Percentiles rank a stretch among this genome's conserved stretches.
Evolutionary conservation across 2,797 vertebrate genomes (phyloP).

Genomic region (Sebastes elongatus): DNA sequence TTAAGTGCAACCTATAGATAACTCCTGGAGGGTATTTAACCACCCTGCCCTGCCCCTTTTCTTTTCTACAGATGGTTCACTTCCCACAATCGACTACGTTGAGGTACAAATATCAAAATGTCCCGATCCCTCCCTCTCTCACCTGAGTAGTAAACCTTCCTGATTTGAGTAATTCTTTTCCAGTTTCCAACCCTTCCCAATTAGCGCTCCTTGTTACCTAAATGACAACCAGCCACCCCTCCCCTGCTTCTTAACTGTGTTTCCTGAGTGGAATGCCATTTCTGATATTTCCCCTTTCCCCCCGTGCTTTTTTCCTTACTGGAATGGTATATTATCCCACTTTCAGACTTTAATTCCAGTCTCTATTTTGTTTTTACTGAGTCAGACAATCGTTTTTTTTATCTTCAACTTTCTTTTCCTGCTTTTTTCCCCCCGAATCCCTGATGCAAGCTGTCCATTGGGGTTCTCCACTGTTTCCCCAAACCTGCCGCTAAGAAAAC

Average conservation of each 20-base stretch:
- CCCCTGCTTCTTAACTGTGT: conserved; percentile 82
- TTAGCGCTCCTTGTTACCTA: conserved; percentile 69
- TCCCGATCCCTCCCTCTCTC: conserved; percentile 73
- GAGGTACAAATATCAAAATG: conserved; percentile 86
- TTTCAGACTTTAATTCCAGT: conserved; percentile 70
- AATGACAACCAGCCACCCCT: conserved; percentile 72
- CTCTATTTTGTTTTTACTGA: conserved; percentile 67
- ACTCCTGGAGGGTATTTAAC: conserved; percentile 80
- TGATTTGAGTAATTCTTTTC: conserved; percentile 78
- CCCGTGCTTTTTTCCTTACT: conserved; percentile 72
- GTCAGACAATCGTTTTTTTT: conserved; percentile 56
- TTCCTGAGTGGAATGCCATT: conserved; percentile 81
- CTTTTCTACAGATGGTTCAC: conserved; percentile 88
- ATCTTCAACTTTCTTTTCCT: conserved; percentile 76
- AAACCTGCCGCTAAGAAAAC: conserved; percentile 68
- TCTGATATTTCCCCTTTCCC: conserved; percentile 62
- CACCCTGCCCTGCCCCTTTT: conserved; percentile 82
- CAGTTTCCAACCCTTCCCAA: conserved; percentile 74
- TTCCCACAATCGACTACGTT: conserved; percentile 81
- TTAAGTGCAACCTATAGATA: conserved; percentile 44
- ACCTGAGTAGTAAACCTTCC: conserved; percentile 80
- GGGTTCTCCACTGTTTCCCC: conserved; percentile 74
- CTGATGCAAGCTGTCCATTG: conserved; percentile 81
- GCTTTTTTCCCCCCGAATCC: conserved; percentile 72
- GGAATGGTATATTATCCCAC: conserved; percentile 78